These are phyloP conservation scores for Numenius phaeopus DNA, from an alignment of 2,797 vertebrate genomes.

Conservation along the genomic window DNA sequence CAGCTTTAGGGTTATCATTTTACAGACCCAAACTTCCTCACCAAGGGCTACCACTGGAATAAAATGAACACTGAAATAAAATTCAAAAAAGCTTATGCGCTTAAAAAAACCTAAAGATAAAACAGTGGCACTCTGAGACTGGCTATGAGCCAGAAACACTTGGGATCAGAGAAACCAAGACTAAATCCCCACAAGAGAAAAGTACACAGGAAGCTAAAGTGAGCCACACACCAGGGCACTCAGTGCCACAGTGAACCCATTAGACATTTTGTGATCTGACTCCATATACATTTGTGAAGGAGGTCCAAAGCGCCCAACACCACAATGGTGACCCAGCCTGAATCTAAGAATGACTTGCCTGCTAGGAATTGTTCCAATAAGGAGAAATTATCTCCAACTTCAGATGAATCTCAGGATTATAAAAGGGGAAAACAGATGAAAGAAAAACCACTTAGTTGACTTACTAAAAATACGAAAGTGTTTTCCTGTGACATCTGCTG, in stretches of 20 bases:
- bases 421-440: background rate
- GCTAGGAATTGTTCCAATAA: constrained; percentile 41
- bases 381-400: constrained; percentile 39
- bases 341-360: constrained; percentile 24
- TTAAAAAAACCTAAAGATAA: background rate
- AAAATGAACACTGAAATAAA: background rate
- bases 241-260: background rate
- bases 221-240: background rate
- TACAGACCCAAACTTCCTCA: background rate
- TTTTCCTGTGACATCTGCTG: constrained; percentile 6
- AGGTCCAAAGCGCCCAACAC: background rate
- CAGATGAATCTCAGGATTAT: constrained; percentile 27
- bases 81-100: background rate
- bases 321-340: background rate
- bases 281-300: background rate
- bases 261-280: background rate
- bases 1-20: background rate
- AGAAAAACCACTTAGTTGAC: background rate
- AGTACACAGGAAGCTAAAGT: background rate
- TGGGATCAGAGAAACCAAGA: background rate
- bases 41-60: background rate
- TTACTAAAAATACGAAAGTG: background rate
- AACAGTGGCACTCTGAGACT: background rate
- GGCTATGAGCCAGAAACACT: background rate
- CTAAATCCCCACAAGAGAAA: background rate